phyloP scores from a whole-genome alignment of 2,797 vertebrate genomes.

The Clarias laeviceps region DNA sequence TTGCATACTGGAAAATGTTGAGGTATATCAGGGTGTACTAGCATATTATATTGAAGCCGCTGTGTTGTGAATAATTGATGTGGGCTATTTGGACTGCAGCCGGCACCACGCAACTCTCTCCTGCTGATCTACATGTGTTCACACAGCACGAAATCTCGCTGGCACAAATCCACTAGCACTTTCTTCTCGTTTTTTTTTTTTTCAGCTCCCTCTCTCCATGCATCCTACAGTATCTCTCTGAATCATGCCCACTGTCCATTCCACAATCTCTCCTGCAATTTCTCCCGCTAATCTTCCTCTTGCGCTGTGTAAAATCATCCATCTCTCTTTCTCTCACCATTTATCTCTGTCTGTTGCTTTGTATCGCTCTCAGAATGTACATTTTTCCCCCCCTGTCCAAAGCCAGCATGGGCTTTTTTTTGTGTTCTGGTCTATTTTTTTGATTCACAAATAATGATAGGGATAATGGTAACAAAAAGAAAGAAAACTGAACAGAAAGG shows the following conservation, averaged over 20 bases:
- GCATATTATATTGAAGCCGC: not conserved
- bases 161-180: slow-evolving; percentile 52
- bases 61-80: slow-evolving; percentile 79
- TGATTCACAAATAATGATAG: not conserved
- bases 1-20: not conserved
- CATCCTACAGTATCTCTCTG: slow-evolving; percentile 43
- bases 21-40: not conserved
- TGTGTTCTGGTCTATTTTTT: not conserved
- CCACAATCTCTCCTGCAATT: slow-evolving; percentile 58
- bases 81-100: slow-evolving; percentile 74
- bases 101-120: slow-evolving; percentile 73
- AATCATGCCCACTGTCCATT: slow-evolving; percentile 40
- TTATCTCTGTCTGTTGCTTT: slow-evolving; percentile 57
- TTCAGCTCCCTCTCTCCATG: slow-evolving; percentile 28
- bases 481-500: not conserved
- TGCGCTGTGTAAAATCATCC: slow-evolving; percentile 46
- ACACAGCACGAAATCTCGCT: slow-evolving; percentile 75
- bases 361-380: slow-evolving; percentile 51
- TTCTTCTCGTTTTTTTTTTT: slow-evolving; percentile 28
- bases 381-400: slow-evolving; percentile 1
- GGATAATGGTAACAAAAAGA: not conserved
- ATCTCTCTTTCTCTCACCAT: slow-evolving; percentile 46
- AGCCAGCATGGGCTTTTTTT: slow-evolving; percentile 65
- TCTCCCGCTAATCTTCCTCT: slow-evolving; percentile 53
- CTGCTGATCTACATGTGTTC: slow-evolving; percentile 83